Evolutionary conservation across 1,140 invertebrate species (phyloP), one percentile per base, ranked within the genome.

Genomic region (Bombus confusus): DNA sequence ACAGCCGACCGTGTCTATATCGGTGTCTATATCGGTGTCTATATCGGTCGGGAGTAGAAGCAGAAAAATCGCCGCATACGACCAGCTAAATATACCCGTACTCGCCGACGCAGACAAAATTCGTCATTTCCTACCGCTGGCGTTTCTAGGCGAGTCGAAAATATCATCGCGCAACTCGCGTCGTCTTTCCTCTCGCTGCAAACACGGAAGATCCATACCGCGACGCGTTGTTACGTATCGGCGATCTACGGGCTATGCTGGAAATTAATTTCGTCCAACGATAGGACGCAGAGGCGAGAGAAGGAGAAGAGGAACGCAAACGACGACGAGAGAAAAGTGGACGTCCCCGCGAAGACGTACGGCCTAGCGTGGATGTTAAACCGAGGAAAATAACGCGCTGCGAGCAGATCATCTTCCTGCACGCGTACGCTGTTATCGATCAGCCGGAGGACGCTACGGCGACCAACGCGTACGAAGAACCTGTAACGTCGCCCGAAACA

Each of bases 381-480:
- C 71, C 72, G 52, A 76, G 73, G 73, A 59, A 77, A 81, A 74
- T 64, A 81, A 85, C 78, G 52, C 22, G n/a, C 69, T n/a, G 39
- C 52, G 34, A 34, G 25, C 31, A 74, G 37, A 68, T 31, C n/a
- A 68, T 31, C n/a, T 28, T 37, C 31, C 15, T 76, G 43, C 83
- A 90, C 80, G 79, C 52, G 87, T 74, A 87, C 90, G 85, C 25
- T 69, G 75, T 85, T 85, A 91, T 91, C 90, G 88, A 91, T 91
- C 90, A 90, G 81, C 39, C 39, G 1, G 0, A 25, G 39, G 31
- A 72, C 52, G 71, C 52, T 75, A 81, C 59, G 62, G 66, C 37
- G 69, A 47, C 43, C 80, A 71, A 79, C 43, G 66, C 18, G 47
- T 22, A 52, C 47, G 47, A 52, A 39, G 77, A 86, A 83, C n/a